Conservation (phyloP, 2,113 vertebrate genomes). For the Rhynchomys soricoides region DNA sequence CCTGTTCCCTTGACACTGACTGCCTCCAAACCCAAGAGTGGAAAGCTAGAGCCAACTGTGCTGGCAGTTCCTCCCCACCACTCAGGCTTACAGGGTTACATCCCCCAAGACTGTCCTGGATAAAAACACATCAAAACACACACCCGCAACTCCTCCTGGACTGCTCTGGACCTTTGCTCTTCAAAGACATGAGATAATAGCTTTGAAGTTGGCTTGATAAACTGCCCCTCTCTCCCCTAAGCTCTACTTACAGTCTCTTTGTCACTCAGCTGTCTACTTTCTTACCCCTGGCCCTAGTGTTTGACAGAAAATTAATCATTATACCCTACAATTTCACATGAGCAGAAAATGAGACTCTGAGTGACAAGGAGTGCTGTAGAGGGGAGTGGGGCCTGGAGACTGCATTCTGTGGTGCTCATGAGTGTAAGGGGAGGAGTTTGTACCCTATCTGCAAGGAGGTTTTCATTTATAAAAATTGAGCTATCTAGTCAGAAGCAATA, state of each 20-base stretch:
- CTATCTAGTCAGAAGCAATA: background rate
- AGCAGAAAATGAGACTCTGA: background rate
- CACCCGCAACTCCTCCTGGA: no score
- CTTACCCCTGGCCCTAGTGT: background rate
- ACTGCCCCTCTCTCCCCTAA: background rate
- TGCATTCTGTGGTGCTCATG: background rate
- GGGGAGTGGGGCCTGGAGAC: background rate
- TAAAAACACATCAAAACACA: no score
- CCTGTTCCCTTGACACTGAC: background rate
- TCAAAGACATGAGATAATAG: background rate
- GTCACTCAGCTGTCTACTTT: background rate
- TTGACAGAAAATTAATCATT: background rate
- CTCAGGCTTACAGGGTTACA: background rate
- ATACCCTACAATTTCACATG: background rate
- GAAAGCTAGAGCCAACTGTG: background rate
- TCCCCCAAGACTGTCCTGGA: background rate
- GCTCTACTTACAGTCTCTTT: background rate
- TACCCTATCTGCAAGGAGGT: background rate
- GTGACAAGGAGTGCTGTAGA: background rate
- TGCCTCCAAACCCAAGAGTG: background rate
- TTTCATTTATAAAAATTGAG: background rate
- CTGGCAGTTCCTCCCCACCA: background rate
- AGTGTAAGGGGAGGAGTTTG: background rate
- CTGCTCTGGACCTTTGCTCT: background rate
- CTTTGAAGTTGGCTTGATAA: background rate